phyloP scores from a whole-genome alignment of 2,797 vertebrate genomes.

The Brachyrhaphis roseni region DNA sequence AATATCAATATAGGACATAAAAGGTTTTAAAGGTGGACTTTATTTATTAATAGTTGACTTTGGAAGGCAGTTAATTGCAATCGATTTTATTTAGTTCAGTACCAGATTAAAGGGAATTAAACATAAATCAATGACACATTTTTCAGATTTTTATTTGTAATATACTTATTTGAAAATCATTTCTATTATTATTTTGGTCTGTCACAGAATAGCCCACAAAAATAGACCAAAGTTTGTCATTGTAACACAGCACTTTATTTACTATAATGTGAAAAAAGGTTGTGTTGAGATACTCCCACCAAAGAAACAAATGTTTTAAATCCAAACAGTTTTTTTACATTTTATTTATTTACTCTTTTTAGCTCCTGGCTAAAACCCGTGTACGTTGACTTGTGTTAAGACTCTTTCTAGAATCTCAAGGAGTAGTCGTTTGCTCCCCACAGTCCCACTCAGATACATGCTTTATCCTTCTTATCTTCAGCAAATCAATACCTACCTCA shows the following conservation, averaged over 20 bases:
- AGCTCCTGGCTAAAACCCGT: slow-evolving; percentile 48
- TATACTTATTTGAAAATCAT: neutral
- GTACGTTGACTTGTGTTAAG: slow-evolving; percentile 54
- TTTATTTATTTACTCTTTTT: neutral
- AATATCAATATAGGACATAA: no score
- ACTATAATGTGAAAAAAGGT: slow-evolving; percentile 5
- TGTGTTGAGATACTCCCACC: slow-evolving; percentile 10
- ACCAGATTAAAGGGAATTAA: neutral
- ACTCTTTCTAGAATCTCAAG: slow-evolving; percentile 55
- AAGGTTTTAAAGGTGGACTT: neutral
- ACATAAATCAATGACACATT: neutral
- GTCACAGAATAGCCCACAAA: no score
- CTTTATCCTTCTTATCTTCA: slow-evolving; percentile 67
- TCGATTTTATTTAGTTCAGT: neutral
- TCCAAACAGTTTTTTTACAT: slow-evolving; percentile 27
- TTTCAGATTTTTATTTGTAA: neutral
- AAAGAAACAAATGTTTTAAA: slow-evolving; percentile 30
- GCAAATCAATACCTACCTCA: slow-evolving; percentile 76
- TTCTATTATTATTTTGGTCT: neutral
- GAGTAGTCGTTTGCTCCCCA: slow-evolving; percentile 51
- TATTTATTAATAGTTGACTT: neutral
- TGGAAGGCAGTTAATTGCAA: neutral
- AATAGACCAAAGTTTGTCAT: no score
- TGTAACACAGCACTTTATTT: neutral
- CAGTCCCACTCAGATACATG: slow-evolving; percentile 61